Conservation (phyloP, 2,888 invertebrate species). For the Orthosia cruda region DNA sequence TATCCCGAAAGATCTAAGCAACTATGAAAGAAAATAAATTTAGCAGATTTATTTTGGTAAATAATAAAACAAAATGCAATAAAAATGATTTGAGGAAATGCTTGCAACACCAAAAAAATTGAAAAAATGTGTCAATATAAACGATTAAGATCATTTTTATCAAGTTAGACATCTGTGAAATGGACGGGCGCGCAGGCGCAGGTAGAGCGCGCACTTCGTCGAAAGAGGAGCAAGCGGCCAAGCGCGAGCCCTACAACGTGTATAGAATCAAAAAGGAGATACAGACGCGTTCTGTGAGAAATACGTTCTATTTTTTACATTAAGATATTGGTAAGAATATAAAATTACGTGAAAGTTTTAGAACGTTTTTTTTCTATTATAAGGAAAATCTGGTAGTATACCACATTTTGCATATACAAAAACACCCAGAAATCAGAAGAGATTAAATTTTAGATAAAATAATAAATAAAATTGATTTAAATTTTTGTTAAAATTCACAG, state of each 20-base stretch:
- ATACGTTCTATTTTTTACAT: too few species aligned
- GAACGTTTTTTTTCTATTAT: too few species aligned
- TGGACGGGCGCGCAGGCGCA: conserved; percentile 17
- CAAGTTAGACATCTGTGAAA: conserved; percentile 44
- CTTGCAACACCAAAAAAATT: background rate
- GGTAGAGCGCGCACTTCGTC: conserved; percentile 38
- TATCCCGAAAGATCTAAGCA: background rate
- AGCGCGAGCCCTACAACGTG: conserved; percentile 16
- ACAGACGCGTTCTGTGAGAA: too few species aligned
- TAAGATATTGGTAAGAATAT: too few species aligned
- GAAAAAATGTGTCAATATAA: background rate
- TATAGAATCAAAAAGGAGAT: conserved; percentile 4
- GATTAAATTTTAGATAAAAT: too few species aligned
- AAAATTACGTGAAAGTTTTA: too few species aligned
- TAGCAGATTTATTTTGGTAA: background rate
- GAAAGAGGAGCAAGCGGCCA: conserved; percentile 18
- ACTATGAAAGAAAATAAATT: background rate
- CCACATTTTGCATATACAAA: too few species aligned
- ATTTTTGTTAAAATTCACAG: too few species aligned
- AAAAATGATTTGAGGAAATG: background rate
- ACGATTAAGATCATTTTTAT: conserved; percentile 26
- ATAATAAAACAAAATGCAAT: background rate
- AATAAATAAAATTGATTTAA: too few species aligned
- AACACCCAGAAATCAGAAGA: too few species aligned
- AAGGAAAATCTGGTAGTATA: too few species aligned